Evolutionary conservation across 2,888 invertebrate genomes (phyloP), one percentile per base, ranked within the genome.

Genomic region (Argyresthia goedartella): DNA sequence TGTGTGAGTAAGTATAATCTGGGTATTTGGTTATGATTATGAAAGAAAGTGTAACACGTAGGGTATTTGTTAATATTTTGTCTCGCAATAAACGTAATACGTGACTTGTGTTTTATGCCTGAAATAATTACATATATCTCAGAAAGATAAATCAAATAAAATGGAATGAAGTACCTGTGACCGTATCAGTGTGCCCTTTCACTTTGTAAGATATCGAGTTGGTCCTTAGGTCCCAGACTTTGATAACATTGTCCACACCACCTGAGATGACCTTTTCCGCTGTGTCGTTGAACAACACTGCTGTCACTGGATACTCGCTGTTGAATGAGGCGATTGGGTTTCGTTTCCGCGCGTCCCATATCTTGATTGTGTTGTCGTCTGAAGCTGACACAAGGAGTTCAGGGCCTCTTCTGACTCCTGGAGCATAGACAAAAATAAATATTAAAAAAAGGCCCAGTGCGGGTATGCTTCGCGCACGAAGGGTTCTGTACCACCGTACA

Each of bases 171-270:
- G 60, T 54, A 87, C 87, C 97, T 8, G 99, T 99, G 7, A 99
- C 90, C 0, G 98, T 97, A 68, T 99, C 99, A 0, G 95, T 93
- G 66, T 99, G 99, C 0, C 99, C 99, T 60, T 93, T 91, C 67
- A 99, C 88, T 59, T 91, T 91, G 69, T 96, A 96, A 0, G 95
- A 76, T 49, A 96, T 81, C 54, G 94, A 93, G 69, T 94, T 94
- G 71, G 95, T 97, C 52, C 99, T 88, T 45, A 98, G 88, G 75
- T 99, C 99, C 99, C 99, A 99, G 0, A 98, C 93, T 89, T 98
- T 98, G 8, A 99, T 91, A 56, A 97, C 95, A 76, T 99, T 99
- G 72, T 99, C 99, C 53, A 99, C 94, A 4, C 99, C 99, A 0
- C 95, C 97, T 6, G 95, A 94, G 57, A 99, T 93, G 3, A 99